Percentiles rank a stretch among this genome's conserved stretches.
These are phyloP conservation scores for Solenodon paradoxus DNA, from an alignment of 2,113 vertebrate species.

Conservation along the genomic window DNA sequence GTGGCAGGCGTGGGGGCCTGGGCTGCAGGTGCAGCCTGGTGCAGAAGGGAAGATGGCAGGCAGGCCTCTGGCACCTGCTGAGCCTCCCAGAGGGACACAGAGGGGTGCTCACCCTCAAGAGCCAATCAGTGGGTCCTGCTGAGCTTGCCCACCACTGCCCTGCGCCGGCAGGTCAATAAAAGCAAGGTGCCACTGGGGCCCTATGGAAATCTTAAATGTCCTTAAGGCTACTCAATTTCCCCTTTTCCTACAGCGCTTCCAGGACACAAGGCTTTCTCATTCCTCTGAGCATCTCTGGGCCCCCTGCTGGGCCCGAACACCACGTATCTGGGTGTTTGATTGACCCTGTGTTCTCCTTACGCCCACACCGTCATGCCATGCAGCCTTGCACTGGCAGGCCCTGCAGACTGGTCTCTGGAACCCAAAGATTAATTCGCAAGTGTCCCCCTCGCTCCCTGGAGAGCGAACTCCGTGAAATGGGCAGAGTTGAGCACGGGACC, in stretches of 20 bases:
- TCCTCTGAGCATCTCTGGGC: neutral
- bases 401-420: neutral
- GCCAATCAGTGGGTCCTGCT: neutral
- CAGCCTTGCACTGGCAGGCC: neutral
- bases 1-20: rapidly evolving
- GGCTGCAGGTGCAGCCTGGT: no score
- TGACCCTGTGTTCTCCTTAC: neutral
- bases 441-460: neutral
- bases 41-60: neutral
- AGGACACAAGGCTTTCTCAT: neutral
- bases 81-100: neutral
- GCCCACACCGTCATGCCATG: rapidly evolving
- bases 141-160: rapidly evolving
- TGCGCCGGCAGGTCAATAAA: neutral
- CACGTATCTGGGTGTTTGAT: neutral
- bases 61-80: neutral
- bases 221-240: neutral
- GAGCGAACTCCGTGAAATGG: no score
- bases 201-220: neutral
- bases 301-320: neutral
- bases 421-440: neutral
- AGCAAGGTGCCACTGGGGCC: neutral
- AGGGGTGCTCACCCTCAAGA: neutral
- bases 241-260: neutral
- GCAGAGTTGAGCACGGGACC: no score